Evolutionary conservation across 1,140 invertebrate genomes (phyloP).

Genomic region (Drosophila funebris): DNA sequence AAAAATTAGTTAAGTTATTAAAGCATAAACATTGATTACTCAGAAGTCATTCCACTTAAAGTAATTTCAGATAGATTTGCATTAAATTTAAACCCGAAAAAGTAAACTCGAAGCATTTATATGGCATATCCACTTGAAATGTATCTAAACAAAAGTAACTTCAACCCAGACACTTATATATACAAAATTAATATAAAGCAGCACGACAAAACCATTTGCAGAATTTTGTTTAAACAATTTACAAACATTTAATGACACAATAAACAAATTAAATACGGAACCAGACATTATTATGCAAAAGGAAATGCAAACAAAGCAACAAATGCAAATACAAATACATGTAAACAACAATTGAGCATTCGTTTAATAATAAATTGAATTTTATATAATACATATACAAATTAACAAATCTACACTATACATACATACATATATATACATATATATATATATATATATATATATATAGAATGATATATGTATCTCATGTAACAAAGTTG

Average conservation of each 20-base stretch:
- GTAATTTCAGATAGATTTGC: background rate
- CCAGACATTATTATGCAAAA: constrained; percentile 24
- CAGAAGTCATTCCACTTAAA: background rate
- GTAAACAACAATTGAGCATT: constrained; percentile 10
- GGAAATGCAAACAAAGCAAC: constrained; percentile 7
- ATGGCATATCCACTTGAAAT: constrained; percentile 26
- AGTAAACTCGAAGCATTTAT: constrained; percentile 21
- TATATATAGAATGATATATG: too few species aligned
- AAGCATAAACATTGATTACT: background rate
- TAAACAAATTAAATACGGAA: constrained; percentile 18
- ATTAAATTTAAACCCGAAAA: background rate
- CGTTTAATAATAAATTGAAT: constrained; percentile 10
- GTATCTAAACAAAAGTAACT: constrained; percentile 1
- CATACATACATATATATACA: constrained; percentile 13
- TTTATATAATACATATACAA: constrained; percentile 11
- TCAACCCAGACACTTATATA: background rate
- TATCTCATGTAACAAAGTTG: constrained; percentile 45
- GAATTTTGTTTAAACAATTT: constrained; percentile 34
- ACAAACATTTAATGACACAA: constrained; percentile 24
- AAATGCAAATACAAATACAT: constrained; percentile 15
- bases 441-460: constrained; percentile 16
- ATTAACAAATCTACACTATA: background rate
- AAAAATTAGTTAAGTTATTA: background rate
- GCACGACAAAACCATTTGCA: constrained; percentile 45
- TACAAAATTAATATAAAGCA: constrained; percentile 23